Conservation (phyloP, 2,888 invertebrate species). For the Nowickia ferox region DNA sequence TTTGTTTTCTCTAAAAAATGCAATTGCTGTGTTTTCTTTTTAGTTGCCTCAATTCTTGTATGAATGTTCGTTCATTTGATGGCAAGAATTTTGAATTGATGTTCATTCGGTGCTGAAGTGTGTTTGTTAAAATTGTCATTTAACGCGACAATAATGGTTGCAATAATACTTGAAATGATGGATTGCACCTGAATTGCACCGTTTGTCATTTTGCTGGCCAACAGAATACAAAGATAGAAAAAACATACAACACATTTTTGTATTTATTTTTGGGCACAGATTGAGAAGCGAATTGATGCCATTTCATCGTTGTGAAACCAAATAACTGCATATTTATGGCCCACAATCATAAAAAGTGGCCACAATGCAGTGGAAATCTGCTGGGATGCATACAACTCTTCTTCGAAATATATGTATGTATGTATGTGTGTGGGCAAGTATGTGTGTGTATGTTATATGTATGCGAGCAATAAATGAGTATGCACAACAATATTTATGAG, state of each 20-base stretch:
- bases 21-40: background rate
- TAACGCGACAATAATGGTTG: conserved; percentile 81
- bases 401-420: background rate
- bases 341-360: conserved; percentile 40
- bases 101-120: conserved; percentile 75
- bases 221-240: conserved; percentile 37
- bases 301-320: conserved; percentile 53
- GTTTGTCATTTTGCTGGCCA: conserved; percentile 75
- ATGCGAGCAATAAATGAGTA: conserved; percentile 2
- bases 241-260: background rate
- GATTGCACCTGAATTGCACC: conserved; percentile 80
- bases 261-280: background rate
- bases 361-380: conserved; percentile 55
- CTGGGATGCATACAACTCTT: conserved; percentile 35
- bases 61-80: conserved; percentile 4
- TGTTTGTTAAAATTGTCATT: conserved; percentile 80
- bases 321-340: conserved; percentile 68
- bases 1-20: conserved; percentile 7
- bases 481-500: conserved; percentile 65
- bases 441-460: background rate
- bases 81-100: conserved; percentile 36
- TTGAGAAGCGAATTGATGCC: conserved; percentile 32
- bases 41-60: background rate
- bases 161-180: conserved; percentile 82
- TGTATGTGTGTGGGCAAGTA: background rate